Conservation (phyloP, 2,113 vertebrate species). For the Gnathonemus longibarbis region DNA sequence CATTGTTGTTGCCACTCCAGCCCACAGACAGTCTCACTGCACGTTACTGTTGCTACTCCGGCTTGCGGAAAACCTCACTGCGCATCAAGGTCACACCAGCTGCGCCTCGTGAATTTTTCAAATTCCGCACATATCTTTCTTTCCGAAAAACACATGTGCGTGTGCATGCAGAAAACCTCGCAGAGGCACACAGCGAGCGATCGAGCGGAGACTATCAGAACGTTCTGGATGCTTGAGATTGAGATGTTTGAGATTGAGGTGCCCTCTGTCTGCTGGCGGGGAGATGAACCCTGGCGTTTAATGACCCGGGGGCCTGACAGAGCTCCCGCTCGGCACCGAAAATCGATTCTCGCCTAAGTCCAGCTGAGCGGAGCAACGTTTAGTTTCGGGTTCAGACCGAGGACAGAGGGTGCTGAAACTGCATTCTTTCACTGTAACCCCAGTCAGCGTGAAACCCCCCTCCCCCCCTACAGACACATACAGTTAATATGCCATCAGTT, state of each 20-base stretch:
- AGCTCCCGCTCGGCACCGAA: neutral
- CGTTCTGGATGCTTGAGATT: neutral
- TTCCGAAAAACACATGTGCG: neutral
- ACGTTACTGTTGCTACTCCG: neutral
- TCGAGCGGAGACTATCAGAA: neutral
- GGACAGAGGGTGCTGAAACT: neutral
- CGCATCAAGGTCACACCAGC: neutral
- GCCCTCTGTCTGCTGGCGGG: neutral
- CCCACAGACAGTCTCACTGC: neutral
- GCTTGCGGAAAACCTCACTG: neutral
- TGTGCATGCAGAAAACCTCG: neutral
- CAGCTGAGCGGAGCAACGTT: neutral
- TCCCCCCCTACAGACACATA: neutral
- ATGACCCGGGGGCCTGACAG: neutral
- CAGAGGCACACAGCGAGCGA: neutral
- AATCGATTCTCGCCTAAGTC: neutral
- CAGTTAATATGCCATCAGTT: neutral
- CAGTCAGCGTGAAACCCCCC: neutral
- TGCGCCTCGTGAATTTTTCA: neutral
- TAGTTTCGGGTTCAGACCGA: neutral
- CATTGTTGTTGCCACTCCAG: neutral
- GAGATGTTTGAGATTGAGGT: neutral
- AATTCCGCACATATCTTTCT: slow-evolving; percentile 12
- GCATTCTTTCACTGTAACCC: neutral
- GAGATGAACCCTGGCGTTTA: neutral